Base-by-base conservation (phyloP, 2,888 invertebrate species). In the Drosophila eohydei region DNA sequence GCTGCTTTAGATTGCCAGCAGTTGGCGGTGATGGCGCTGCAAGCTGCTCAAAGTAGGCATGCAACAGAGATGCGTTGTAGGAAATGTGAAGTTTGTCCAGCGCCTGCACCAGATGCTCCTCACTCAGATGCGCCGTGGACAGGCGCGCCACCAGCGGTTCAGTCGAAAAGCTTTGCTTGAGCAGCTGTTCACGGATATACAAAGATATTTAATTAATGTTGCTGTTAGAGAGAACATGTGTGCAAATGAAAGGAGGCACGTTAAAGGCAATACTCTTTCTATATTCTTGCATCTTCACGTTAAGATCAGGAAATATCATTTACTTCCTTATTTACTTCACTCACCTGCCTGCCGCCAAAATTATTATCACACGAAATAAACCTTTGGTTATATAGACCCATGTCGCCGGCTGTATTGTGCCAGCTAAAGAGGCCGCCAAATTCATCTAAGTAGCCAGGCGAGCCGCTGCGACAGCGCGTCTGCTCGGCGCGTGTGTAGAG, bases 91-190 rank as follows among this genome's bases (percentile, higher is more conserved):
- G 85, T 77, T 90, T 92, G 66, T 92, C 92, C 83, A 93, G 88
- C 79, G 93, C 92, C 89, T 92, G 92, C 87, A 91, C 89, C 81
- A 93, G 84, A 62, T 88, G 88, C 68, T 90, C 87, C 78, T 92
- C 92, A 69, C 91, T 91, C 66, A 90, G 81, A 74, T 92, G 90
- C 43, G 88, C 71, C 54, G 91, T 92, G 66, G 90, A 86, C 75
- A 93, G 83, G 43, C 88, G 91, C 30, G 84, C 84, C 76, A 86
- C 91, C 34, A 87, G 83, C 70, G 90, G 88, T 68, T 90, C 89
- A 74, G 90, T 87, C 76, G 84, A 79, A 71, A 87, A 83, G 71
- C 80, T 83, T 76, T 78, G 77, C 70, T 83, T 81, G 67, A 59
- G 73, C 70, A 88, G 76, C 83, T 48, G 26, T 34, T 34, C 11